phyloP scores from a whole-genome alignment of 2,113 vertebrate genomes.

The Ammodytes dubius region DNA sequence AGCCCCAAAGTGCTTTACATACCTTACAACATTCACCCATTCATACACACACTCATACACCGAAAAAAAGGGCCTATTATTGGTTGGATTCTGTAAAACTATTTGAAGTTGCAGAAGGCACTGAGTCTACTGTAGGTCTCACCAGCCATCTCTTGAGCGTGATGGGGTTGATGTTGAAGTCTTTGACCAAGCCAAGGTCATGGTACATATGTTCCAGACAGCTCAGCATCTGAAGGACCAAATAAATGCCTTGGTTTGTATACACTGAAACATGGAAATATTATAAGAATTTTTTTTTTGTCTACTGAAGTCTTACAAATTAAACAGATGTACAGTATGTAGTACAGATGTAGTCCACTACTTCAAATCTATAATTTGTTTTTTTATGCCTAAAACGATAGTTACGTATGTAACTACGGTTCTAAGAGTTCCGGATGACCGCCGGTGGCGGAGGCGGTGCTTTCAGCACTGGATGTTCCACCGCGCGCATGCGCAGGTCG shows the following conservation, averaged over 20 bases:
- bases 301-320: background rate
- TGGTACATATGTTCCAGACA: slow-evolving; percentile 97
- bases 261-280: background rate
- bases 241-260: background rate
- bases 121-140: slow-evolving; percentile 27
- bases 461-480: no score
- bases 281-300: background rate
- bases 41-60: no score
- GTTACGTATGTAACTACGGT: no score
- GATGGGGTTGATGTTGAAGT: slow-evolving; percentile 94
- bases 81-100: background rate
- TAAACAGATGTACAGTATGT: no score
- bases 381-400: no score
- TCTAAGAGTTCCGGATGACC: no score
- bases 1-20: no score
- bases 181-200: slow-evolving; percentile 91
- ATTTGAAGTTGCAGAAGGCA: background rate
- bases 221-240: slow-evolving; percentile 91
- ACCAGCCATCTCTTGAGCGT: slow-evolving; percentile 95
- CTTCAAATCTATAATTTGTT: no score
- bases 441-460: no score
- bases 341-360: no score
- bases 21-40: no score
- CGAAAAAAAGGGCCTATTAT: background rate
- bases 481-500: no score